These are phyloP conservation scores for Brachypalpus laphriformis DNA, from an alignment of 2,888 invertebrate genomes.

Conservation along the genomic window DNA sequence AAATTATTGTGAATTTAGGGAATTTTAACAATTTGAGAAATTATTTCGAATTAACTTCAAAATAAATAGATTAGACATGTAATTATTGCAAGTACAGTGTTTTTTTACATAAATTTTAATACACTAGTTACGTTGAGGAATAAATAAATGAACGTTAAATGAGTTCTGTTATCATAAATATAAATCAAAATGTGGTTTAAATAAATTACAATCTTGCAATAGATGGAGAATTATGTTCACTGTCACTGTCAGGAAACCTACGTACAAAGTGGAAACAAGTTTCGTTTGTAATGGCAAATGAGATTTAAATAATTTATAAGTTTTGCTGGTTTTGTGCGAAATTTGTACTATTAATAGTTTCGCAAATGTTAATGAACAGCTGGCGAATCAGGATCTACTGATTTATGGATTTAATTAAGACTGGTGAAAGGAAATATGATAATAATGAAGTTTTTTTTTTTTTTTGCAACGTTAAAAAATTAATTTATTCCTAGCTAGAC, in stretches of 20 bases:
- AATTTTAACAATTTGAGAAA: not conserved
- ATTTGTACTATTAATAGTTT: not conserved
- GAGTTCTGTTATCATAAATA: not conserved
- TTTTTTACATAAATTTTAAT: too few relatives aligned
- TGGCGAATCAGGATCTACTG: not conserved
- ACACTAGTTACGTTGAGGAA: too few relatives aligned
- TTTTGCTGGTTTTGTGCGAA: not conserved
- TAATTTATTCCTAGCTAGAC: not conserved
- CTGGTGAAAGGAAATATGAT: not conserved
- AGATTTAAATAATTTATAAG: not conserved
- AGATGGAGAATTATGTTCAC: not conserved
- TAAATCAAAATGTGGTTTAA: not conserved
- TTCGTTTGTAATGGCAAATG: not conserved
- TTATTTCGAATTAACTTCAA: not conserved
- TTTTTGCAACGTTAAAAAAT: not conserved
- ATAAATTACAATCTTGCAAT: not conserved
- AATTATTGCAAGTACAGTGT: too few relatives aligned
- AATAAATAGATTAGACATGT: conserved; percentile 13
- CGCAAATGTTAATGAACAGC: not conserved
- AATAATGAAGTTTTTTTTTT: not conserved
- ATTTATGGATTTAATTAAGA: not conserved
- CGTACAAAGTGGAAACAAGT: too few relatives aligned
- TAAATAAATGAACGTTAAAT: not conserved
- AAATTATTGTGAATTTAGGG: conserved; percentile 17
- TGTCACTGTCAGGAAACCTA: too few relatives aligned